These are phyloP conservation scores for Galbula dea DNA, from an alignment of 2,113 vertebrate genomes.

Conservation along the genomic window DNA sequence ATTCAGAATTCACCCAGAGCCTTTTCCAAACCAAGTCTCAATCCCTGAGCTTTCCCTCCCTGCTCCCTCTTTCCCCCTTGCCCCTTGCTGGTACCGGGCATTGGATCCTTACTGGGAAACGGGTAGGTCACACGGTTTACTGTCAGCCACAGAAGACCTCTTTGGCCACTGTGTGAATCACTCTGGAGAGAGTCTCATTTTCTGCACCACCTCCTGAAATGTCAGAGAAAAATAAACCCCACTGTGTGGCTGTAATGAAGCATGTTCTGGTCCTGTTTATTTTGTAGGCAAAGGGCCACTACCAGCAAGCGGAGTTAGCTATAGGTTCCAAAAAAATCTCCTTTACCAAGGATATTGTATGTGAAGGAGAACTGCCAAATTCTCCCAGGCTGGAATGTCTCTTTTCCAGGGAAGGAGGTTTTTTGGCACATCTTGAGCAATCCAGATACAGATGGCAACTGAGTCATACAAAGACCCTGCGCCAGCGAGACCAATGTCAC, in stretches of 20 bases:
- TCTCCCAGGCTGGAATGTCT: constrained; percentile 56
- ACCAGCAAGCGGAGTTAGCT: not conserved
- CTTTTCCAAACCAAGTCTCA: constrained; percentile 58
- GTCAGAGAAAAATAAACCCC: constrained; percentile 59
- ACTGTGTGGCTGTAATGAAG: constrained; percentile 41
- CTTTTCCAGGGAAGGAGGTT: not conserved
- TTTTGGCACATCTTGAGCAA: not conserved
- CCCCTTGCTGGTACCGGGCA: constrained; percentile 30
- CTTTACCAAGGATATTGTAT: not conserved
- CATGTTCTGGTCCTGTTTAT: constrained; percentile 35
- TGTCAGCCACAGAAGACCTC: constrained; percentile 49
- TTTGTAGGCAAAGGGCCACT: constrained; percentile 42
- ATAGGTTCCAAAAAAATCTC: constrained; percentile 10
- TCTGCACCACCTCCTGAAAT: constrained; percentile 53
- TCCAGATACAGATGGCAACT: not conserved
- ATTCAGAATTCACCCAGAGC: constrained; percentile 33
- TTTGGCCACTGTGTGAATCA: constrained; percentile 16
- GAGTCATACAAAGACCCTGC: rapidly evolving
- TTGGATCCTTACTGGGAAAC: constrained; percentile 48
- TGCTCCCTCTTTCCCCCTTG: not conserved
- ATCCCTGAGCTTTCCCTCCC: not conserved
- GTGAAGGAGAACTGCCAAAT: constrained; percentile 31
- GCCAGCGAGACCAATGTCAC: not conserved
- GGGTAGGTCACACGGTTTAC: constrained; percentile 58
- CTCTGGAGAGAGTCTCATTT: constrained; percentile 29